Conservation (phyloP, 30 jellyfish, hydroid and myxozoan genomes). For the Hydractinia symbiolongicarpus region DNA sequence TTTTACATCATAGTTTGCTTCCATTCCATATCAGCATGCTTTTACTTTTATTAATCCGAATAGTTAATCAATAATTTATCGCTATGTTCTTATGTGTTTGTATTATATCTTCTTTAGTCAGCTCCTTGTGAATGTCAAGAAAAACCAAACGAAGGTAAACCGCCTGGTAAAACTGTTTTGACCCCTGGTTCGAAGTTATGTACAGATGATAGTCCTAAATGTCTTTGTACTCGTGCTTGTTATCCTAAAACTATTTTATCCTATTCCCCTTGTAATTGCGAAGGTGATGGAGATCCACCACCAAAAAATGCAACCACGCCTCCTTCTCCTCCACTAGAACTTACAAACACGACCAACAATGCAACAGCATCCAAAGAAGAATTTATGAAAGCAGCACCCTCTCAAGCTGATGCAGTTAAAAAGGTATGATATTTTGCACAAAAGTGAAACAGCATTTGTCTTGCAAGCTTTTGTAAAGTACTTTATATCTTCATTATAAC, state of each 20-base stretch:
- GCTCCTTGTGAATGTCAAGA: slow-evolving; percentile 28
- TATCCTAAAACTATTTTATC: slow-evolving; percentile 26
- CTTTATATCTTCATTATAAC: background rate
- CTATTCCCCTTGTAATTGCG: slow-evolving; percentile 70
- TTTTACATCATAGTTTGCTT: background rate
- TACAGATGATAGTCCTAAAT: slow-evolving; percentile 44
- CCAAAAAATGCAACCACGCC: background rate
- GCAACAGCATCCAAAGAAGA: background rate
- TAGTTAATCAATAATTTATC: background rate
- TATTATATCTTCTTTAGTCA: slow-evolving; percentile 1
- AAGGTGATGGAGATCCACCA: slow-evolving; percentile 7
- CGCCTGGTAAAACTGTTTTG: slow-evolving; percentile 14
- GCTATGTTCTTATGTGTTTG: background rate
- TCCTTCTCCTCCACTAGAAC: slow-evolving; percentile 9
- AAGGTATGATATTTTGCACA: background rate
- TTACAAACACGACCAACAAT: background rate
- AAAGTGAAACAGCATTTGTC: background rate
- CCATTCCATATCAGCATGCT: background rate
- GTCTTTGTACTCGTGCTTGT: slow-evolving; percentile 45
- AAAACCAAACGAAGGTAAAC: background rate
- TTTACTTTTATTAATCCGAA: background rate
- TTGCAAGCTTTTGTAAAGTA: background rate
- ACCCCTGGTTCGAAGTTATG: slow-evolving; percentile 50
- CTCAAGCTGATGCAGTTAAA: background rate
- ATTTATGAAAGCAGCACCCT: background rate